phyloP scores from a whole-genome alignment of 2,888 invertebrate species.

The Physocephala rufipes region DNA sequence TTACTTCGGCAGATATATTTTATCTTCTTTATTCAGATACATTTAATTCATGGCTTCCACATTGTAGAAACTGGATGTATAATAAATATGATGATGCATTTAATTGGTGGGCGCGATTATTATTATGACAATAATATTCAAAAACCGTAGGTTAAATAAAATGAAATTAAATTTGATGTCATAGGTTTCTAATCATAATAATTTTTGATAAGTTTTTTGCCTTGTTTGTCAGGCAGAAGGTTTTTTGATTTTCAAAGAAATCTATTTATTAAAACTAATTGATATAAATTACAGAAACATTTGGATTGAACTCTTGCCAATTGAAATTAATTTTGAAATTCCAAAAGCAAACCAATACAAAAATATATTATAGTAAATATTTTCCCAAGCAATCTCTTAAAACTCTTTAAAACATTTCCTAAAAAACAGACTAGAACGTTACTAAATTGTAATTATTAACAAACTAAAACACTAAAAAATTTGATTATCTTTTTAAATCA shows the following conservation, averaged over 20 bases:
- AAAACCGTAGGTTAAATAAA: conserved; percentile 59
- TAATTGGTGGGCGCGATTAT: conserved; percentile 55
- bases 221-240: too few relatives aligned
- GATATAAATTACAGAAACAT: too few relatives aligned
- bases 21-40: conserved; percentile 52
- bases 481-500: too few relatives aligned
- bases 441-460: too few relatives aligned
- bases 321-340: too few relatives aligned
- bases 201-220: neutral
- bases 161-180: neutral
- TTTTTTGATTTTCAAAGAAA: neutral
- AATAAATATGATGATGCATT: conserved; percentile 58
- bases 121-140: conserved; percentile 64
- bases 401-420: neutral
- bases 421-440: neutral
- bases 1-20: neutral
- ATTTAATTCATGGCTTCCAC: conserved; percentile 66
- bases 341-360: too few relatives aligned
- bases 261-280: too few relatives aligned
- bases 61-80: conserved; percentile 65
- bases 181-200: neutral
- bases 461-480: too few relatives aligned
- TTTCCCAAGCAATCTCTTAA: neutral
- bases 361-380: too few relatives aligned
- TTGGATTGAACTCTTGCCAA: too few relatives aligned